phyloP scores from a whole-genome alignment of 2,113 vertebrate genomes.

The Himantopus leucocephalus region DNA sequence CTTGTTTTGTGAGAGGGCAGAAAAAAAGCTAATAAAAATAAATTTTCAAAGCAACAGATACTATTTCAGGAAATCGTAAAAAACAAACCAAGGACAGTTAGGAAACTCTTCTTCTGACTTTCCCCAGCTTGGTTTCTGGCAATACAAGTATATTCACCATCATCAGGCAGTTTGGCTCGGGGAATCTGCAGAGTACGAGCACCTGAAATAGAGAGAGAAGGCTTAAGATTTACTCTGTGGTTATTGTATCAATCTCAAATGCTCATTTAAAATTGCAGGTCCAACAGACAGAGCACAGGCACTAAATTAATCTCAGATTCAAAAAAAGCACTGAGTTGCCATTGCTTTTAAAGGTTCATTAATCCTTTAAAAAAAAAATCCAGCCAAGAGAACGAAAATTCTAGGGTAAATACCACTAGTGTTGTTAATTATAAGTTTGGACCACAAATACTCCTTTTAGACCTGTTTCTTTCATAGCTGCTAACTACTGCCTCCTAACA shows the following conservation, averaged over 20 bases:
- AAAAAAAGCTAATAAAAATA: background rate
- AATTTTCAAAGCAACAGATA: background rate
- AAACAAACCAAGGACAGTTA: slow-evolving; percentile 88
- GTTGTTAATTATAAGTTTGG: background rate
- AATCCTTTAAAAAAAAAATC: background rate
- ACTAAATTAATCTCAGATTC: background rate
- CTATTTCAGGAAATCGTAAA: background rate
- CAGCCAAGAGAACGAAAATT: background rate
- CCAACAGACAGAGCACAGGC: background rate
- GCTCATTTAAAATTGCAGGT: background rate
- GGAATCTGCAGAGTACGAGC: slow-evolving; percentile 90
- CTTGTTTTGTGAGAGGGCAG: background rate
- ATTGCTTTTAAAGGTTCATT: background rate
- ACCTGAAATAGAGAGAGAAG: slow-evolving; percentile 70
- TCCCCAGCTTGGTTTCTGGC: slow-evolving; percentile 91
- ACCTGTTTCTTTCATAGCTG: background rate
- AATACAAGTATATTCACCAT: slow-evolving; percentile 89
- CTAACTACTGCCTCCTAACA: background rate
- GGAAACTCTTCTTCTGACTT: slow-evolving; percentile 84
- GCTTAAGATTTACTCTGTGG: background rate
- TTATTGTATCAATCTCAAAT: background rate
- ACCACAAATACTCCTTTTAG: background rate
- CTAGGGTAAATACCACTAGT: background rate
- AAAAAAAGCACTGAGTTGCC: background rate
- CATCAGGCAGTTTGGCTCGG: slow-evolving; percentile 86